Base-by-base conservation (phyloP, 2,113 vertebrate species). In the Butastur rufipennis region DNA sequence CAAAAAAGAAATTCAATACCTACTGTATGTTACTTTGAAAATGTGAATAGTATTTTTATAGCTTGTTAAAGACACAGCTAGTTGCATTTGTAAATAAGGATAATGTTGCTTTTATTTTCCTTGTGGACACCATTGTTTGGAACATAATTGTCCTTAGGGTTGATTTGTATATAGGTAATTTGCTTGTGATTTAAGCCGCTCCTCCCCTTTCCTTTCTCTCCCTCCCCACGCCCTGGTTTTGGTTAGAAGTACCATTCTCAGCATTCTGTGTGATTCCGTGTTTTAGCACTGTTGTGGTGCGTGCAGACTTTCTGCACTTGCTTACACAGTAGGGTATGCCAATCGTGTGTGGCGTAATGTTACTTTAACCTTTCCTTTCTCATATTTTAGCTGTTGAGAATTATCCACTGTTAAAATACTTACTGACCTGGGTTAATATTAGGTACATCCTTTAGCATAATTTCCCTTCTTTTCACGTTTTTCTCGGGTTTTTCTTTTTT, bases 31-130 rank as follows among this genome's bases (percentile, higher is more conserved):
- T 98, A 98, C 98, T 98, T 98, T 98, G 98, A 98, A 99, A 99
- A 99, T 99, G 99, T 99, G 99, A 99, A 99, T 99, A 99, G 98
- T 99, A 99, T 99, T 99, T 99, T 99, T 99, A 99, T 99, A 99
- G 99, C 99, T 98, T 98, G 98, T 98, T 98, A 97, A 98, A 99
- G 98, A 98, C 98, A 98, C 95, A 98, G 97, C 97, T 97, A 97
- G 98, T 98, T 97, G 98, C 98, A 98, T 98, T 98, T 99, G 99
- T 99, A 99, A 98, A 99, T 99, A 99, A 98, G 97, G 98, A 97
- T 97, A 98, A 94, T 96, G 98, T 98, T 98, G 97, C 96, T 97
- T 98, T 98, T 98, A 98, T 97, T 98, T 98, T 97, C 97, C 96
- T 98, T 86, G 97, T 98, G 97, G 93, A 93, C 97, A 97, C 95